Base-by-base conservation (phyloP, 2,797 vertebrate genomes). In the Sardinella longiceps region DNA sequence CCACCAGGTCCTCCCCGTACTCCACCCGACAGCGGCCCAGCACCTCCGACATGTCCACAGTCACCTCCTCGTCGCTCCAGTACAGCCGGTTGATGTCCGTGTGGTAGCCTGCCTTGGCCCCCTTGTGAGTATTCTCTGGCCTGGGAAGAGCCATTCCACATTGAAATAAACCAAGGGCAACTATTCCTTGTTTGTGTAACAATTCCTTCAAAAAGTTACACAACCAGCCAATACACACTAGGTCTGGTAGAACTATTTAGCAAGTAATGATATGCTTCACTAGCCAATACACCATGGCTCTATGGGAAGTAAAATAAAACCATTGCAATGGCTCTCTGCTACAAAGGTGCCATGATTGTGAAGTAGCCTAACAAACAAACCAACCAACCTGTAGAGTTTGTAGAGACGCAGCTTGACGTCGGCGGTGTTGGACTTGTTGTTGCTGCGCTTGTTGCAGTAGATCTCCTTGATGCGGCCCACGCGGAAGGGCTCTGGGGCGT, bases 101-200 rank as follows among this genome's bases (percentile, higher is more conserved):
- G 14, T 99, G 98, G 94, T 99, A 97, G 80, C 95, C 97, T 0
- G 95, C 96, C 25, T 97, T 97, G 0, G 93, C 93, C 0, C 97
- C 98, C 85, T 97, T 98, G 92, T 99, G 98, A 0, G 98, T 99
- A 91, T 99, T 99, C 87, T 99, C 98, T 0, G 98, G 97, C 87
- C 98, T 99, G 87, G 5, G n/a, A 63, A 3, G 15, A 33, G 0
- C 5, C 30, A 45, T 14, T 58, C 0, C 5, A 25, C 56, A 25
- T 60, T 25, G 11, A 48, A 10, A 48, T 60, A 25, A 60, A 56
- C 5, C 20, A 20, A 81, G 15, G 12, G 46, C 46, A 48, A n/a
- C n/a, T n/a, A n/a, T n/a, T n/a, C n/a, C n/a, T n/a, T n/a, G n/a
- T n/a, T 12, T 10, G 46, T 48, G 46, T 1, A 46, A 46, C 46